Percentiles rank a stretch among this genome's conserved stretches.
Conservation (phyloP, 2,888 invertebrate genomes). For the Cacoxenus indagator region DNA sequence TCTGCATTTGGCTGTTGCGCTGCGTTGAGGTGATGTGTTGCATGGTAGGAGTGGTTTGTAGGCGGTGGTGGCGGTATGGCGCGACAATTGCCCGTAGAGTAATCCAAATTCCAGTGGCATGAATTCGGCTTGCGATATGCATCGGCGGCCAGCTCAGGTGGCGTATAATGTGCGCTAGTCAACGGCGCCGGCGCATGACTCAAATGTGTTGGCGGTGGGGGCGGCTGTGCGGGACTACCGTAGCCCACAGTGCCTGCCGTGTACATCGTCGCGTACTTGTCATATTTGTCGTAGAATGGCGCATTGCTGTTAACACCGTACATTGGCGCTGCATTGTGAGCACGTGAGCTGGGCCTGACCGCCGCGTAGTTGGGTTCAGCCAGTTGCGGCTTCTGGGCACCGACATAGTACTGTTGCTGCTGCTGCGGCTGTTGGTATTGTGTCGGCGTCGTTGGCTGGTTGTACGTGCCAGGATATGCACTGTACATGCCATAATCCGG, state of each 20-base stretch:
- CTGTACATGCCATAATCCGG: constrained; percentile 23
- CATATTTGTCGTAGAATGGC: constrained; percentile 53
- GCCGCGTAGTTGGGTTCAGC: constrained; percentile 55
- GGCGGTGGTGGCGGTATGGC: constrained; percentile 39
- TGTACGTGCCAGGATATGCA: constrained; percentile 4
- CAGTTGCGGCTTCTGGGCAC: constrained; percentile 44
- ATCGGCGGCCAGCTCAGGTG: constrained; percentile 28
- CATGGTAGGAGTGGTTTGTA: constrained; percentile 41
- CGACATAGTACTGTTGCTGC: constrained; percentile 38
- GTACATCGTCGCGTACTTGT: constrained; percentile 56
- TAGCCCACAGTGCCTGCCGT: constrained; percentile 33
- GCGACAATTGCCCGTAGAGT: constrained; percentile 46
- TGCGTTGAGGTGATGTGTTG: constrained; percentile 17
- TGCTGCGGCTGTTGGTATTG: constrained; percentile 28
- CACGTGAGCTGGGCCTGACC: constrained; percentile 53
- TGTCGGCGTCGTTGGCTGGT: constrained; percentile 17
- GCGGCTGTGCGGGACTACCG: neutral
- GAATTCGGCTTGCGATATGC: constrained; percentile 50
- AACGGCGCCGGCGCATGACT: constrained; percentile 42
- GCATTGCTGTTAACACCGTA: constrained; percentile 17
- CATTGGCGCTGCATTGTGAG: constrained; percentile 26
- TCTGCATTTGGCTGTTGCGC: constrained; percentile 33
- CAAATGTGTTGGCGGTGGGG: neutral
- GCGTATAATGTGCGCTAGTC: neutral
- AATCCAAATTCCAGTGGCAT: constrained; percentile 60